Conservation (phyloP, 2,888 invertebrate genomes). For the Zygogramma bicolorata region DNA sequence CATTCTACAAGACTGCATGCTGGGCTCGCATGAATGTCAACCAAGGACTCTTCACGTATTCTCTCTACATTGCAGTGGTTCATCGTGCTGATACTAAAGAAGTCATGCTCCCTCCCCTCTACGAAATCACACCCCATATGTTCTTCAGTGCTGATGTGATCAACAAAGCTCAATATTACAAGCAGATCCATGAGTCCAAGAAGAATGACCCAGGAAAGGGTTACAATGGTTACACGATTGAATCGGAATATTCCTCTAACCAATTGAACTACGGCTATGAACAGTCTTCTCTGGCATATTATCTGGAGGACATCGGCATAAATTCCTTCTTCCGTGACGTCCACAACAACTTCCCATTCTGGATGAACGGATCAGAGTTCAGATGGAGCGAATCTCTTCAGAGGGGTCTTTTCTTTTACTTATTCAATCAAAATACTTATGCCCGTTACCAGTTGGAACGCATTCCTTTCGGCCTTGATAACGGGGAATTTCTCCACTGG, state of each 20-base stretch:
- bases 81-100: slow-evolving; percentile 75
- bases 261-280: slow-evolving; percentile 69
- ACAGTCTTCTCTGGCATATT: slow-evolving; percentile 75
- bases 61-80: slow-evolving; percentile 73
- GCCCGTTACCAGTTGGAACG: slow-evolving; percentile 81
- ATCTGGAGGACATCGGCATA: slow-evolving; percentile 78
- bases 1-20: slow-evolving; percentile 77
- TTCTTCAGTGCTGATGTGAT: slow-evolving; percentile 79
- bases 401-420: background rate
- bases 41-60: slow-evolving; percentile 77
- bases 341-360: slow-evolving; percentile 74
- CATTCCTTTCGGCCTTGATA: slow-evolving; percentile 76
- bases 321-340: slow-evolving; percentile 76
- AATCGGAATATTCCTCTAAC: slow-evolving; percentile 73
- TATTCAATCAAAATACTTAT: background rate
- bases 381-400: background rate
- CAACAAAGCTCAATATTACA: slow-evolving; percentile 74
- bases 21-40: slow-evolving; percentile 78
- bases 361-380: slow-evolving; percentile 69
- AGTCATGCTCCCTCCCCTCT: slow-evolving; percentile 76
- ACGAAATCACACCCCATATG: slow-evolving; percentile 80
- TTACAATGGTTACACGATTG: slow-evolving; percentile 69
- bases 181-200: slow-evolving; percentile 67
- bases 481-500: slow-evolving; percentile 72
- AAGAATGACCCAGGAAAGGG: slow-evolving; percentile 38